A percentile compares a stretch with the other conserved stretches of the same genome.
Conservation (phyloP, 2,888 invertebrate genomes). For the Sicus ferrugineus region DNA sequence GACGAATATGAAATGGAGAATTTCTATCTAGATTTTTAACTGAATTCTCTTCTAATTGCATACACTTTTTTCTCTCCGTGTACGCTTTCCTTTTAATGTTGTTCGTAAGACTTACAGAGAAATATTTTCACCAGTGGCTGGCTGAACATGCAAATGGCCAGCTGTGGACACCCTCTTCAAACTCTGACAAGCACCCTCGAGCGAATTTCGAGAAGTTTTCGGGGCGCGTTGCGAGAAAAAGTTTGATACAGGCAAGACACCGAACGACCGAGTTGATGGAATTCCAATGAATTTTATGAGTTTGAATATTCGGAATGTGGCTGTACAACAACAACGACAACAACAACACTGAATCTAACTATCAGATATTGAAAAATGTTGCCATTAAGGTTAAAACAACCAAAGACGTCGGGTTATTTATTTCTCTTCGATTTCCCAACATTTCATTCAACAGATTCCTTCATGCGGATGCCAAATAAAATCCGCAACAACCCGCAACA, state of each 20-base stretch:
- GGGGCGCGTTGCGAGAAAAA: not conserved
- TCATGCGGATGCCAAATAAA: slow-evolving; percentile 4
- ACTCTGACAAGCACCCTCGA: slow-evolving; percentile 11
- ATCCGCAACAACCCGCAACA: not conserved
- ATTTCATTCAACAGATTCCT: slow-evolving; percentile 13
- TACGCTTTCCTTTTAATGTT: too few species aligned
- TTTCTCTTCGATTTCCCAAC: not conserved
- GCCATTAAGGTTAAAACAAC: not conserved
- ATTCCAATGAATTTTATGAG: slow-evolving; percentile 24
- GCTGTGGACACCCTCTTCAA: slow-evolving; percentile 18
- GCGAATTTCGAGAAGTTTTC: not conserved
- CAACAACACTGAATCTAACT: slow-evolving; percentile 1
- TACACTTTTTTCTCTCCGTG: too few species aligned
- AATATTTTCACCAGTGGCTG: too few species aligned
- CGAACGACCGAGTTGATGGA: slow-evolving; percentile 26
- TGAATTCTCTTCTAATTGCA: too few species aligned
- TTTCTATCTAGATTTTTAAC: too few species aligned
- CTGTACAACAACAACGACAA: slow-evolving; percentile 10
- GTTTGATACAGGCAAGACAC: not conserved
- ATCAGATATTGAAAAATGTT: not conserved
- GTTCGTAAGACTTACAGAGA: too few species aligned
- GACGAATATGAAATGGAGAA: too few species aligned
- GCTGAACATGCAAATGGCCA: not conserved
- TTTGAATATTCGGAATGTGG: not conserved
- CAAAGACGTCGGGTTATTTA: not conserved